Percentiles rank a stretch among this genome's conserved stretches.
phyloP scores from a whole-genome alignment of 2,113 vertebrate genomes.

The Mormyrus lacerda region DNA sequence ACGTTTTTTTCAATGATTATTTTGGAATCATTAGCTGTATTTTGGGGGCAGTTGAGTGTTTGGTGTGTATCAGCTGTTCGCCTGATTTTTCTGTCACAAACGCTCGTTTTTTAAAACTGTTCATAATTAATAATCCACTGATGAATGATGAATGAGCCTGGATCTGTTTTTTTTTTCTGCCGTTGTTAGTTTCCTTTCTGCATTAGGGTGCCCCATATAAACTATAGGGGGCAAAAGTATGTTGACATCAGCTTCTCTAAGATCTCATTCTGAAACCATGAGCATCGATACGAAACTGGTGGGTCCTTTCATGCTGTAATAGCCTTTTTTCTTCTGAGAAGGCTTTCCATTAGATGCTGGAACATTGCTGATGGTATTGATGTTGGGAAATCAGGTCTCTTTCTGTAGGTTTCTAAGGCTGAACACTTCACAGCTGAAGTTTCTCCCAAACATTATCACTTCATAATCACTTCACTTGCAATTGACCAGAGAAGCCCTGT shows the following conservation, averaged over 20 bases:
- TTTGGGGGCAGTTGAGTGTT: not conserved
- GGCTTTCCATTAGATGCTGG: not conserved
- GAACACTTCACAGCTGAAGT: not conserved
- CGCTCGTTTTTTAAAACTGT: not conserved
- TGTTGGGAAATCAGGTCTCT: not conserved
- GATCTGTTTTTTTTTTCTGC: not conserved
- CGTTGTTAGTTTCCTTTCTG: not conserved
- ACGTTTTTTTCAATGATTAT: not conserved
- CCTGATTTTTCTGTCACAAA: not conserved
- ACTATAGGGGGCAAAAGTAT: not conserved
- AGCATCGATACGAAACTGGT: not conserved
- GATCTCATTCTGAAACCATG: not conserved
- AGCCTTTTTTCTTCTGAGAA: not conserved
- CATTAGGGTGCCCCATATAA: not conserved
- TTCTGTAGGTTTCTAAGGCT: not conserved
- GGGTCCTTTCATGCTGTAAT: not conserved
- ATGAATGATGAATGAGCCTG: not conserved
- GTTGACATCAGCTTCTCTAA: not conserved
- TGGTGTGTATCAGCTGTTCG: not conserved
- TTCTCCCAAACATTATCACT: not conserved
- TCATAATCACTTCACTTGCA: not conserved
- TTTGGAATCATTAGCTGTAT: not conserved
- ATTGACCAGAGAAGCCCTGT: not conserved
- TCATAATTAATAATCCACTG: not conserved
- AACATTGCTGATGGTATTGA: not conserved